A percentile compares a stretch with the other conserved stretches of the same genome.
Conservation (phyloP, 2,113 vertebrate genomes). For the Callipepla californica region DNA sequence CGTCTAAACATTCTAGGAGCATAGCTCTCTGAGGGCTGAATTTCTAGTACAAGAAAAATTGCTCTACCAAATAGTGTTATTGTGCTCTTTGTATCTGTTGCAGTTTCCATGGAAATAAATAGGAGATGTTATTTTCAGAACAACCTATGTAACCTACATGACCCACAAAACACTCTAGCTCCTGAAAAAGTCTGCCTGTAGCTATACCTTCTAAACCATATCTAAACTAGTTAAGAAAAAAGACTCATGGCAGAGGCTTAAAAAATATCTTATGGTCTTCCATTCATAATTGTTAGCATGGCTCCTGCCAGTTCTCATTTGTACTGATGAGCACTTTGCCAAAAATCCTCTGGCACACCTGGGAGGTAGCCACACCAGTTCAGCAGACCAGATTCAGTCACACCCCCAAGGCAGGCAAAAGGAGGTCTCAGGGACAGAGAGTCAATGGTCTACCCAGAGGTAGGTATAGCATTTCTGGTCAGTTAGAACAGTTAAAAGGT, state of each 20-base stretch:
- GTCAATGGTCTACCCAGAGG: rapidly evolving
- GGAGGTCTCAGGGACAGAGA: neutral
- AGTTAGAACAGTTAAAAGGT: neutral
- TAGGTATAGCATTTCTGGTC: neutral
- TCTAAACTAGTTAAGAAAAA: neutral
- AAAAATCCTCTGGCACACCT: neutral
- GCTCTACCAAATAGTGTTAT: neutral
- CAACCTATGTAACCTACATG: neutral
- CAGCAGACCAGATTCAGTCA: neutral
- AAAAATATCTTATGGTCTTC: neutral
- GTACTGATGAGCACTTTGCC: neutral
- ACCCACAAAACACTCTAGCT: neutral
- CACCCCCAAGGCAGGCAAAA: neutral
- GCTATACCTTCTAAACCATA: neutral
- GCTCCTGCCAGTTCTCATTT: neutral
- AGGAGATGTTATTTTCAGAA: neutral
- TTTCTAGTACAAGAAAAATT: slow-evolving; percentile 7
- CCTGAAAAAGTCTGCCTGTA: neutral
- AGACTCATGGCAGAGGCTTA: neutral
- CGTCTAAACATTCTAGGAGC: neutral
- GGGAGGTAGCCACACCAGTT: neutral
- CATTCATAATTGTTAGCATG: neutral
- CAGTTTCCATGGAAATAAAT: neutral
- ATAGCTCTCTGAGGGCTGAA: neutral
- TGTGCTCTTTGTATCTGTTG: neutral